A percentile compares a stretch with the other conserved stretches of the same genome.
phyloP scores from a whole-genome alignment of 2,797 vertebrate species.

The Helostoma temminkii region DNA sequence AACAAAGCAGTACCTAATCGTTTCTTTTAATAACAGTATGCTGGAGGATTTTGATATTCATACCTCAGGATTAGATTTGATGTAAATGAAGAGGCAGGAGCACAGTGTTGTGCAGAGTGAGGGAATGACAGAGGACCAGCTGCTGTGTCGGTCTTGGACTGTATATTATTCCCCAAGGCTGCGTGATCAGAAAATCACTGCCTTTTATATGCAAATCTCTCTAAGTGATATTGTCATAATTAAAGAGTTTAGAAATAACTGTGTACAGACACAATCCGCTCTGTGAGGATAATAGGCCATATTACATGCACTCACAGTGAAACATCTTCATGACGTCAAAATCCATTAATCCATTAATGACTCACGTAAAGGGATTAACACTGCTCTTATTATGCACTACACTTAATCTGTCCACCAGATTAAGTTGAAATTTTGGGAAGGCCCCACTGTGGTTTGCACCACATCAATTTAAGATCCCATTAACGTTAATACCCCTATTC shows the following conservation, averaged over 20 bases:
- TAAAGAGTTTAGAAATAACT: constrained; percentile 60
- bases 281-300: constrained; percentile 45
- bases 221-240: constrained; percentile 43
- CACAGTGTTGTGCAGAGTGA: constrained; percentile 43
- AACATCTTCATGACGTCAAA: constrained; percentile 60
- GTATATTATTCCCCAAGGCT: constrained; percentile 38
- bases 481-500: constrained; percentile 49
- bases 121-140: constrained; percentile 37
- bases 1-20: constrained; percentile 68
- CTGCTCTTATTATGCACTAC: constrained; percentile 47
- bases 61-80: constrained; percentile 75
- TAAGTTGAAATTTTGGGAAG: constrained; percentile 56
- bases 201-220: constrained; percentile 65
- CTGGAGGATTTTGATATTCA: constrained; percentile 74
- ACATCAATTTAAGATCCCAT: constrained; percentile 56
- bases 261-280: constrained; percentile 36
- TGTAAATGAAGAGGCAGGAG: constrained; percentile 71
- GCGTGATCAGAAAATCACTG: constrained; percentile 51
- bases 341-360: constrained; percentile 72
- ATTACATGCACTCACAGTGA: constrained; percentile 39
- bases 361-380: constrained; percentile 68
- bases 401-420: constrained; percentile 66
- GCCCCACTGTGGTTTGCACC: constrained; percentile 59
- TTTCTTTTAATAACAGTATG: constrained; percentile 74
- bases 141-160: constrained; percentile 46